A percentile compares a stretch with the other conserved stretches of the same genome.
phyloP scores from a whole-genome alignment of 2,113 vertebrate genomes.

The Colaptes auratus region DNA sequence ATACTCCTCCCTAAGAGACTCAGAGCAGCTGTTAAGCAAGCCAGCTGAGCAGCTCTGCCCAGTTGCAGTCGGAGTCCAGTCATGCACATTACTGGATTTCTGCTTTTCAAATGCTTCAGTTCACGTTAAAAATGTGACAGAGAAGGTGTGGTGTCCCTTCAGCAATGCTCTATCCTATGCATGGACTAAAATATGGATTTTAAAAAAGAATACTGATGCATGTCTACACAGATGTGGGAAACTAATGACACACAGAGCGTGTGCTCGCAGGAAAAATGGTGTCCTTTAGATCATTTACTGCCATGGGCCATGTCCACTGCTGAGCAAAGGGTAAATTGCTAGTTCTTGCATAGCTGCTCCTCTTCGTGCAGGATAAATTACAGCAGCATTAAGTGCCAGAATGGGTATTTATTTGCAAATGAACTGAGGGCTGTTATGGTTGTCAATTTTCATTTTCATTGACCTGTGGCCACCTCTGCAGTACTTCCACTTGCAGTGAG shows the following conservation, averaged over 20 bases:
- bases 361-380: neutral
- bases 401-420: slow-evolving; percentile 19
- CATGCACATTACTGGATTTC: slow-evolving; percentile 31
- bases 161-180: neutral
- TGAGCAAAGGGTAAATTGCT: neutral
- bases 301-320: neutral
- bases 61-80: slow-evolving; percentile 49
- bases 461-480: neutral
- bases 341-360: neutral
- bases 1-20: slow-evolving; percentile 32
- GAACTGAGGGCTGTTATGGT: neutral
- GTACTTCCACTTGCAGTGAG: neutral
- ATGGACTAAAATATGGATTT: neutral
- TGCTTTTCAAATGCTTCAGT: slow-evolving; percentile 11
- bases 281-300: neutral
- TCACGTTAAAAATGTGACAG: neutral
- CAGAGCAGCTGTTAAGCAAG: slow-evolving; percentile 37
- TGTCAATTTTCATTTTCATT: neutral
- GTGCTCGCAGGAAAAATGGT: neutral
- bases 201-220: neutral
- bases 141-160: neutral
- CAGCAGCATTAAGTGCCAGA: neutral
- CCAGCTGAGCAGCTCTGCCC: slow-evolving; percentile 42
- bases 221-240: neutral
- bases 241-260: neutral